These are phyloP conservation scores for Hyaena hyaena DNA, from an alignment of 2,113 vertebrate genomes.

Conservation along the genomic window DNA sequence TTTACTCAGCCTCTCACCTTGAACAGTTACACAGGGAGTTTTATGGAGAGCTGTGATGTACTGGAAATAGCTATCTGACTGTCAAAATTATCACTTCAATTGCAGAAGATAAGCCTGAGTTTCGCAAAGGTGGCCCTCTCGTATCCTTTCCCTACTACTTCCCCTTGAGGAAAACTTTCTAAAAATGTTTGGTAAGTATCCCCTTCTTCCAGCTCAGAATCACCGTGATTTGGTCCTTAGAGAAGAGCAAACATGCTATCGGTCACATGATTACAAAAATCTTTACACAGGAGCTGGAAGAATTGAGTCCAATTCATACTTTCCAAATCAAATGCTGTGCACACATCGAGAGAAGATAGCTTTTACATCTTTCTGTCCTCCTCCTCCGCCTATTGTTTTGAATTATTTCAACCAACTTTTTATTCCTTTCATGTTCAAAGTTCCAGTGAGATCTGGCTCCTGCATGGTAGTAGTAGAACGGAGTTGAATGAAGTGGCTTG, in stretches of 20 bases:
- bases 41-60: background rate
- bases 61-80: slow-evolving; percentile 21
- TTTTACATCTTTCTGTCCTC: slow-evolving; percentile 56
- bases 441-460: slow-evolving; percentile 55
- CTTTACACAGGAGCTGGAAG: slow-evolving; percentile 35
- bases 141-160: background rate
- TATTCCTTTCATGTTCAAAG: slow-evolving; percentile 21
- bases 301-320: slow-evolving; percentile 54
- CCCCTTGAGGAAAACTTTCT: background rate
- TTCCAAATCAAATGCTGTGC: slow-evolving; percentile 72
- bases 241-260: slow-evolving; percentile 3
- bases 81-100: background rate
- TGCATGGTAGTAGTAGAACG: background rate
- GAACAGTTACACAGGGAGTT: background rate
- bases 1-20: background rate
- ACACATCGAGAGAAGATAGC: slow-evolving; percentile 41
- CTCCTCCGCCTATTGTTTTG: background rate
- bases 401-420: slow-evolving; percentile 31
- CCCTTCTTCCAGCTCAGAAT: background rate
- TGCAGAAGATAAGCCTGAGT: background rate
- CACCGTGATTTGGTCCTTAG: background rate
- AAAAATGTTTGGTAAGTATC: slow-evolving; percentile 32
- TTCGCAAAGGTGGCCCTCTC: background rate
- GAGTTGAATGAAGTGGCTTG: slow-evolving; percentile 51
- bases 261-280: slow-evolving; percentile 51